Base-by-base conservation (phyloP, 1,140 invertebrate species). In the Cyclina sinensis region DNA sequence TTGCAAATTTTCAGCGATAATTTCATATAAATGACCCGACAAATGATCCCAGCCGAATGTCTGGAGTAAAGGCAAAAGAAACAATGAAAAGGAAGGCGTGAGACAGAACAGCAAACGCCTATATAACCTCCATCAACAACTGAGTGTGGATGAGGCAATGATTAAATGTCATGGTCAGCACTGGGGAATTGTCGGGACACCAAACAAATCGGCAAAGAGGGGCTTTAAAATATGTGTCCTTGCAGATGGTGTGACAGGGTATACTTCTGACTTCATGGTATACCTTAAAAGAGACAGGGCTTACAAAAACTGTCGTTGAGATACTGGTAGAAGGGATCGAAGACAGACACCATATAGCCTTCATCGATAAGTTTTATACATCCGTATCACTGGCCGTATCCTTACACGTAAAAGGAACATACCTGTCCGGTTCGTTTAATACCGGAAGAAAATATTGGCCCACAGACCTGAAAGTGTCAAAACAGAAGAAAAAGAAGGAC, bases 151-250 rank as follows among this genome's bases (percentile, higher is more conserved):
- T 57, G 78, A 80, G 48, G 78, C 78, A n/a, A n/a, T n/a, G n/a
- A n/a, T n/a, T n/a, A n/a, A n/a, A n/a, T n/a, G n/a, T n/a, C n/a
- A 80, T 57, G 78, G 78, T 1, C 78, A 80, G 27, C 78, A 57
- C 51, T 80, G n/a, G 78, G 51, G 78, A 51, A 80, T 80, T 30
- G 78, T 57, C 14, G 78, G 78, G 5, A 30, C 78, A 54, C 78
- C 78, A 57, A 80, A 80, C 46, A 80, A 80, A 57, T 48, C 78
- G 21, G 78, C 78, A 14, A 80, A 80, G 2, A 57, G 78, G 27
- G 78, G 78, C 3, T 80, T 80, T n/a, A 80, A 80, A 80, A 80
- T 80, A 54, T 80, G n/a, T n/a, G n/a, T n/a, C 46, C 24, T 35
- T 76, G 73, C 73, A 16, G 73, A 76, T 43, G 73, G 4, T 14